A percentile compares a stretch with the other conserved stretches of the same genome.
These are phyloP conservation scores for Noctua janthina DNA, from an alignment of 2,888 invertebrate genomes.

Conservation along the genomic window DNA sequence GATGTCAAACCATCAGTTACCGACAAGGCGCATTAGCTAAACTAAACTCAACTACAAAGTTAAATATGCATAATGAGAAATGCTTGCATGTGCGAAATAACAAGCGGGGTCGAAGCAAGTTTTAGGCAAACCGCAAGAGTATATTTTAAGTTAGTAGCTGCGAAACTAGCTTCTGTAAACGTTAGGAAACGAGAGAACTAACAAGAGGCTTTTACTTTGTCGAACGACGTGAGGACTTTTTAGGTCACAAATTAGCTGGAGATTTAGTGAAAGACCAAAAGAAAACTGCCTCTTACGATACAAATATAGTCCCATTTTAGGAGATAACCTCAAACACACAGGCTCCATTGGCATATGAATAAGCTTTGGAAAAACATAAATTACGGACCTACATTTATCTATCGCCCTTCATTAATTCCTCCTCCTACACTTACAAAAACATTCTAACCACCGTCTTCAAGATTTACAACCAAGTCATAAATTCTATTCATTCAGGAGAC, in stretches of 20 bases:
- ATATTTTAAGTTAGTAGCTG: conserved; percentile 38
- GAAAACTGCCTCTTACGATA: neutral
- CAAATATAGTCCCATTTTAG: neutral
- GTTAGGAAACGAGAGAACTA: conserved; percentile 32
- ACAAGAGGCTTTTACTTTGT: conserved; percentile 41
- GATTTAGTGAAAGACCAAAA: neutral
- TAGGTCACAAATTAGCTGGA: conserved; percentile 44
- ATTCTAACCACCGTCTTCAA: conserved; percentile 24
- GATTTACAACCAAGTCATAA: conserved; percentile 52
- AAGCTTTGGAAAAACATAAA: conserved; percentile 33
- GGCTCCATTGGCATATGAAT: conserved; percentile 2
- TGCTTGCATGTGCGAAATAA: conserved; percentile 57
- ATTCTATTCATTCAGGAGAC: conserved; percentile 40
- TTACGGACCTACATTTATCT: conserved; percentile 47
- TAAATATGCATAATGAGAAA: conserved; percentile 56
- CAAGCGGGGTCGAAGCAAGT: conserved; percentile 44
- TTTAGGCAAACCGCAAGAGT: conserved; percentile 41
- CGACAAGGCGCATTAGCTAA: conserved; percentile 44
- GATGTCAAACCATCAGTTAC: conserved; percentile 56
- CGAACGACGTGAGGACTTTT: conserved; percentile 32
- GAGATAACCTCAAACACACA: neutral
- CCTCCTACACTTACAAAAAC: conserved; percentile 42
- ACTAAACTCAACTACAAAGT: conserved; percentile 54
- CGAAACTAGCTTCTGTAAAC: conserved; percentile 47
- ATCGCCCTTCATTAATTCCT: conserved; percentile 45